These are phyloP conservation scores for Psettodes erumei DNA, from an alignment of 2,113 vertebrate genomes.

Conservation along the genomic window DNA sequence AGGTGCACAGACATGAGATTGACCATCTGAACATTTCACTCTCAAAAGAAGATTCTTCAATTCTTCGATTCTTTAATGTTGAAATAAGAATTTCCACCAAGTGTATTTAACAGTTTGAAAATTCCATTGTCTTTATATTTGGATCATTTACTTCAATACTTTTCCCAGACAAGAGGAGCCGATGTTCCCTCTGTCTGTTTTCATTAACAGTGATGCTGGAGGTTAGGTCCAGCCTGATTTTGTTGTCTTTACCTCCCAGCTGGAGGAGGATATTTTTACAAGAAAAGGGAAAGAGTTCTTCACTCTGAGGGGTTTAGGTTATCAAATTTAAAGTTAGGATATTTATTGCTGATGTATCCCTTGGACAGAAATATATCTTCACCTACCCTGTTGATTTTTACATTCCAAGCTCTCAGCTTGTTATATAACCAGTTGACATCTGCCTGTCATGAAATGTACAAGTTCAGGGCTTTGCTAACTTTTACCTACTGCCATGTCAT, in stretches of 20 bases:
- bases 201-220: slow-evolving; percentile 9
- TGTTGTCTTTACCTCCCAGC: background rate
- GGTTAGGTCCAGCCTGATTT: background rate
- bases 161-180: slow-evolving; percentile 20
- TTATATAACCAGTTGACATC: too few species aligned
- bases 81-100: background rate
- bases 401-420: too few species aligned
- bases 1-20: background rate
- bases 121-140: background rate
- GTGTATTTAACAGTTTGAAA: too few species aligned
- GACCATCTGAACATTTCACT: too few species aligned
- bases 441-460: too few species aligned
- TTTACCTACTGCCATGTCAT: background rate
- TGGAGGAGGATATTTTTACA: background rate
- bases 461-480: too few species aligned
- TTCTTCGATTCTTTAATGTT: background rate
- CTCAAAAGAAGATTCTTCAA: too few species aligned
- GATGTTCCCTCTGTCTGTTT: background rate
- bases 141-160: background rate
- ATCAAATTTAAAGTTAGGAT: background rate
- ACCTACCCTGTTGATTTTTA: background rate
- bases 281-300: background rate
- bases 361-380: background rate
- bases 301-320: background rate
- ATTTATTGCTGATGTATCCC: background rate